These are phyloP conservation scores for Dallia pectoralis DNA, from an alignment of 2,797 vertebrate genomes.

Conservation along the genomic window DNA sequence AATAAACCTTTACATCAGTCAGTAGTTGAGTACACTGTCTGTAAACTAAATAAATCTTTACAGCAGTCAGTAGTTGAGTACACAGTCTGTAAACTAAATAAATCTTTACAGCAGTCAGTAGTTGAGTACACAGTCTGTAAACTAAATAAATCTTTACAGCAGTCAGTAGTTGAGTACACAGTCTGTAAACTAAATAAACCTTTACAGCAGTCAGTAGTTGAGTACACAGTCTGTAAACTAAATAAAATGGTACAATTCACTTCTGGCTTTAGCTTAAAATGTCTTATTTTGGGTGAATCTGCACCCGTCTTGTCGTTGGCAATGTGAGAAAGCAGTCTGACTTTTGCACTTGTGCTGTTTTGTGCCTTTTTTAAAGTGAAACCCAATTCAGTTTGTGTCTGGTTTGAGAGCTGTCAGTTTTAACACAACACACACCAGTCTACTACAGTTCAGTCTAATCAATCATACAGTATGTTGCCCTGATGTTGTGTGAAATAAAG, in stretches of 20 bases:
- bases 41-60: too few species aligned
- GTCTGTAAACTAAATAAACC: too few species aligned
- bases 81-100: too few species aligned
- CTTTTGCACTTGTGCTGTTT: not conserved
- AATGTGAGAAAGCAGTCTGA: not conserved
- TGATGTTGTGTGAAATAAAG: not conserved
- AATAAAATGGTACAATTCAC: not conserved
- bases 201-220: not conserved
- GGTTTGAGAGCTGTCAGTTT: not conserved
- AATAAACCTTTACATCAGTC: too few species aligned
- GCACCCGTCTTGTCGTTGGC: not conserved
- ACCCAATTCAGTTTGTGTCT: not conserved
- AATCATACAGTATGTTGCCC: not conserved
- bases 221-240: not conserved
- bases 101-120: too few species aligned
- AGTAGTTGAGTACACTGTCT: too few species aligned
- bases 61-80: too few species aligned
- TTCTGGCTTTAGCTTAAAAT: not conserved
- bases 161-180: too few species aligned
- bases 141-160: too few species aligned
- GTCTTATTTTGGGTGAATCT: slow-evolving; percentile 2
- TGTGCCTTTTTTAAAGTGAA: not conserved
- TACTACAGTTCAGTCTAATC: too few species aligned
- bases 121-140: too few species aligned
- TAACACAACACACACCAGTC: not conserved